These are phyloP conservation scores for Fulica atra DNA, from an alignment of 2,113 vertebrate genomes.

Conservation along the genomic window DNA sequence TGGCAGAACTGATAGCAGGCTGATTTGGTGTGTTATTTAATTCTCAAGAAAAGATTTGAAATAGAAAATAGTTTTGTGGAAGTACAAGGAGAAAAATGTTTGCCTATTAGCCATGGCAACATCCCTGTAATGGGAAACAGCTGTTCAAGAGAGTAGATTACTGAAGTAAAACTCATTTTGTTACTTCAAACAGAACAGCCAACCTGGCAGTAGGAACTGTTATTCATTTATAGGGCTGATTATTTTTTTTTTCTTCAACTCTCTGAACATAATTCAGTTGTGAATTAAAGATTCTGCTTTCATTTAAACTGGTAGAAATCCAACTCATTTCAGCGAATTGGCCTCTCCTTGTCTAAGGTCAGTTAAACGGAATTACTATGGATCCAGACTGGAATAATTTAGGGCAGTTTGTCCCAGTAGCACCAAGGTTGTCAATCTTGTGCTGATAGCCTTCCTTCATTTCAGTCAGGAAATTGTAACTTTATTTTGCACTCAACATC, in stretches of 20 bases:
- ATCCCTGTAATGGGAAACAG: conserved; percentile 28
- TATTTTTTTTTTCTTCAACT: not conserved
- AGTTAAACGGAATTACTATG: conserved; percentile 42
- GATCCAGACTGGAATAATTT: conserved; percentile 4
- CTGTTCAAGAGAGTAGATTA: conserved; percentile 24
- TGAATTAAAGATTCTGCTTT: conserved; percentile 40
- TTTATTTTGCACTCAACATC: not conserved
- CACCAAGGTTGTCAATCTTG: not conserved
- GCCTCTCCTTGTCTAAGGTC: conserved; percentile 46
- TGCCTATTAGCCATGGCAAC: conserved; percentile 41
- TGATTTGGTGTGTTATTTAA: not conserved
- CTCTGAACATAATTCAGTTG: conserved; percentile 59
- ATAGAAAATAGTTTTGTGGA: conserved; percentile 2
- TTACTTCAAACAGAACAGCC: conserved; percentile 60
- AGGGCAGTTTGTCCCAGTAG: not conserved
- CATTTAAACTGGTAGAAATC: conserved; percentile 52
- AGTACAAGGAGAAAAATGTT: not conserved
- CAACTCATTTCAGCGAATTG: conserved; percentile 55
- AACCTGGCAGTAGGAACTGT: conserved; percentile 51
- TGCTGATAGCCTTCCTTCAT: not conserved
- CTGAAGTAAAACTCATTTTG: conserved; percentile 44
- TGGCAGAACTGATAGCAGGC: not conserved
- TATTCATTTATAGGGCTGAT: conserved; percentile 1
- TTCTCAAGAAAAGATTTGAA: not conserved
- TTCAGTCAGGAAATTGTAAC: not conserved